These are phyloP conservation scores for Vanessa cardui DNA, from an alignment of 2,888 invertebrate genomes.

Conservation along the genomic window DNA sequence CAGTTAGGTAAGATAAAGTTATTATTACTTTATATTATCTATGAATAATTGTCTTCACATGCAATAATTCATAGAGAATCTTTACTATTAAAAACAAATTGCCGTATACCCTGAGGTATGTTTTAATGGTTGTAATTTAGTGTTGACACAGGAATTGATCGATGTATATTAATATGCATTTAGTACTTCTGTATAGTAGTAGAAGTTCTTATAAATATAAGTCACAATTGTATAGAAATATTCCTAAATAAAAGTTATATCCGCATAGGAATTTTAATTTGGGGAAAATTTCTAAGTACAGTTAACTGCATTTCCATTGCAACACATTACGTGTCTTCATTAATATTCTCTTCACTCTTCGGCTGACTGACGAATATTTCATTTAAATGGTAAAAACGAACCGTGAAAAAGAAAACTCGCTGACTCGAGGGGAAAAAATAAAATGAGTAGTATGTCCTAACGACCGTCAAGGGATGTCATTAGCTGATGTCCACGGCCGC, in stretches of 20 bases:
- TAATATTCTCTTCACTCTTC: constrained; percentile 25
- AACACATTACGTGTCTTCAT: constrained; percentile 25
- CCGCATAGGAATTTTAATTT: not conserved
- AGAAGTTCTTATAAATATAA: no score
- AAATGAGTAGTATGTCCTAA: constrained; percentile 49
- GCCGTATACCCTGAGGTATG: no score
- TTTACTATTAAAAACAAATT: no score
- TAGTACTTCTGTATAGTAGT: no score
- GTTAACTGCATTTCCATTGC: constrained; percentile 1
- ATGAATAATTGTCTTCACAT: no score
- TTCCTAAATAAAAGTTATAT: not conserved
- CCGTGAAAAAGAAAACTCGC: constrained; percentile 57
- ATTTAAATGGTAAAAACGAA: constrained; percentile 46
- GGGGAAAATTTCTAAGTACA: not conserved
- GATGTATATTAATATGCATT: no score
- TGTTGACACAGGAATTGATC: no score
- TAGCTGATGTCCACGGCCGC: constrained; percentile 27
- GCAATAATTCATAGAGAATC: no score
- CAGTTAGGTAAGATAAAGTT: no score
- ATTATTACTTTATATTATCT: no score
- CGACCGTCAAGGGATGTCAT: constrained; percentile 21
- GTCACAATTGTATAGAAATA: no score
- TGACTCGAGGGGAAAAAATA: constrained; percentile 69
- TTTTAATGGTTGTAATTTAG: no score
- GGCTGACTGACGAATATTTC: constrained; percentile 23